Base-by-base conservation (phyloP, 2,888 invertebrate species). In the Cephus sareptanus region DNA sequence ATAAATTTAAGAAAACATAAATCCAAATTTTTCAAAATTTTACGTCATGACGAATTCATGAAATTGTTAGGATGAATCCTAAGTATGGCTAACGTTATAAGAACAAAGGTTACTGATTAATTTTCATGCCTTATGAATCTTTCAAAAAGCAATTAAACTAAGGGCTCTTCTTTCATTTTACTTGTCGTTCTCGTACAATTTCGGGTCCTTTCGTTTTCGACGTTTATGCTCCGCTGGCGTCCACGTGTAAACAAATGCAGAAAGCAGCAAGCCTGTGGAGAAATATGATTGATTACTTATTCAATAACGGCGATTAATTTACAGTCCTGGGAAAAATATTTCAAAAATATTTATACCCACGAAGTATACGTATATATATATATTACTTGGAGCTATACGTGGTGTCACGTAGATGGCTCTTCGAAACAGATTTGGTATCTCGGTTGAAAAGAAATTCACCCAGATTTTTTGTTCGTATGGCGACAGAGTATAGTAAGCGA, bases 131-230 rank as follows among this genome's bases (percentile, higher is more conserved):
- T 56, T 23, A 56, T 9, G 9, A 56, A 56, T 56, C 9, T 56
- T 56, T 56, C 23, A 56, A 23, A 23, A 23, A 56, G 23, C 56
- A 56, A 56, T 56, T 56, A 56, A 56, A 15, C 40, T 2, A 40
- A 40, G 23, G 40, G 23, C 40, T 40, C 56, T 15, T 56, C 9
- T 56, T 23, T 56, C 15, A 23, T 56, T 80, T 76, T 77, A 84
- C 30, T 77, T 77, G 73, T 87, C 85, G 11, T 84, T 83, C 76
- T 84, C 85, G 56, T 81, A 87, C 69, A 83, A 80, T 56, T 81
- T 82, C 9, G 84, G 84, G 79, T 87, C 75, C 69, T 87, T 86
- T 30, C 85, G 79, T 30, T 56, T 77, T 30, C 13, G 30, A 71
- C 74, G 77, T 31, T 77, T 78, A 74, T 83, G 1, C 35, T 76